Percentiles rank a stretch among this genome's conserved stretches.
Conservation (phyloP, 2,113 vertebrate genomes). For the Promerops cafer region DNA sequence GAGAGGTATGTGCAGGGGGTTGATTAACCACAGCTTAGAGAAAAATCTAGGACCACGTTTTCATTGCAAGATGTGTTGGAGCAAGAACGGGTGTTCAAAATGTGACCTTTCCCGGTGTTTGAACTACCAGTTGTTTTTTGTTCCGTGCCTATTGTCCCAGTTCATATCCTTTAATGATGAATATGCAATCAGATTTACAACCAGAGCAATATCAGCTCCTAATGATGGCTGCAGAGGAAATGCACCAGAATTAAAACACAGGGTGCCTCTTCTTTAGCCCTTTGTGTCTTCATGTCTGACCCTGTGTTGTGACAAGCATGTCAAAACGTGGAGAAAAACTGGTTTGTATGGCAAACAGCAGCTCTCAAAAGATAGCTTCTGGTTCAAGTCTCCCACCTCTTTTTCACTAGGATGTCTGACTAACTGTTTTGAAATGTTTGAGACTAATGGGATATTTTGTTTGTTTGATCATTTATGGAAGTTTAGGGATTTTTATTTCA, state of each 20-base stretch:
- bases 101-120: background rate
- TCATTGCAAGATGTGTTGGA: background rate
- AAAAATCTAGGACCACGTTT: background rate
- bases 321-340: background rate
- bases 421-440: background rate
- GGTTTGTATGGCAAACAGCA: background rate
- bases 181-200: background rate
- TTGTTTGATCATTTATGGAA: background rate
- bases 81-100: background rate
- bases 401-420: background rate
- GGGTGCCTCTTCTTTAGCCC: background rate
- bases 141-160: background rate
- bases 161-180: background rate
- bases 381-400: background rate
- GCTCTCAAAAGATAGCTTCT: background rate
- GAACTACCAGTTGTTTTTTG: background rate
- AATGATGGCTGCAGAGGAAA: background rate
- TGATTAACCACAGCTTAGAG: background rate
- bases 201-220: background rate
- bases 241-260: background rate
- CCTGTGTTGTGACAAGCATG: background rate
- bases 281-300: background rate
- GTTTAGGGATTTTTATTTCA: background rate
- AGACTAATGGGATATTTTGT: background rate
- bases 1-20: background rate